These are phyloP conservation scores for Procambarus virginalis DNA, from an alignment of 1,140 invertebrate species.

Conservation along the genomic window DNA sequence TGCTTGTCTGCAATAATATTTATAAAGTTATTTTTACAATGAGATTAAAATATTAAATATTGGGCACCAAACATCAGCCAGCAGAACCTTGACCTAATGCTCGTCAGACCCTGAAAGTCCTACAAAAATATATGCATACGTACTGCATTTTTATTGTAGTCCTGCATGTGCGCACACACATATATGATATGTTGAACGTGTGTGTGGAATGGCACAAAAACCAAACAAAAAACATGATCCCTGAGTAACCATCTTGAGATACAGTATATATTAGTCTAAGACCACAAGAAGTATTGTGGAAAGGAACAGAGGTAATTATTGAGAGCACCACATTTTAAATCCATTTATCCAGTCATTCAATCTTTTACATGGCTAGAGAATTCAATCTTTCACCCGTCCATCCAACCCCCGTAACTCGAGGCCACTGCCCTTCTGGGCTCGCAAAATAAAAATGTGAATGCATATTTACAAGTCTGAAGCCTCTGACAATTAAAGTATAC, in stretches of 20 bases:
- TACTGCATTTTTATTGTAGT: background rate
- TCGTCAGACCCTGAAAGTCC: background rate
- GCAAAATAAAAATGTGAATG: constrained; percentile 12
- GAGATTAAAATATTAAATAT: background rate
- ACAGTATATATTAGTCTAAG: background rate
- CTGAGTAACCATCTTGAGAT: constrained; percentile 28
- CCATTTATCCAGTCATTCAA: background rate
- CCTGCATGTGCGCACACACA: no score
- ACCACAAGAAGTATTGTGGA: constrained; percentile 6
- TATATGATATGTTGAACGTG: background rate
- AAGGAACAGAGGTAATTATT: constrained; percentile 8
- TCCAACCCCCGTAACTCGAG: background rate
- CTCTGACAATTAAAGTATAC: constrained; percentile 54
- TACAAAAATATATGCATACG: background rate
- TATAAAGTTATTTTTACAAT: background rate
- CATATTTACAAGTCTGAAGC: constrained; percentile 46
- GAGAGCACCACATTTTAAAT: background rate
- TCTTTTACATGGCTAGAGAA: background rate
- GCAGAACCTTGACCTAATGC: constrained; percentile 23
- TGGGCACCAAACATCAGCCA: background rate
- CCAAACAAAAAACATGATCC: constrained; percentile 32
- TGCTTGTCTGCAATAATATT: background rate
- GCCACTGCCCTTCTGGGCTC: background rate
- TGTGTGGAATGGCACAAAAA: constrained; percentile 18
- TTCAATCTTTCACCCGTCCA: constrained; percentile 4